A percentile compares a stretch with the other conserved stretches of the same genome.
These are phyloP conservation scores for Beris morrisii DNA, from an alignment of 2,888 invertebrate species.

Conservation along the genomic window DNA sequence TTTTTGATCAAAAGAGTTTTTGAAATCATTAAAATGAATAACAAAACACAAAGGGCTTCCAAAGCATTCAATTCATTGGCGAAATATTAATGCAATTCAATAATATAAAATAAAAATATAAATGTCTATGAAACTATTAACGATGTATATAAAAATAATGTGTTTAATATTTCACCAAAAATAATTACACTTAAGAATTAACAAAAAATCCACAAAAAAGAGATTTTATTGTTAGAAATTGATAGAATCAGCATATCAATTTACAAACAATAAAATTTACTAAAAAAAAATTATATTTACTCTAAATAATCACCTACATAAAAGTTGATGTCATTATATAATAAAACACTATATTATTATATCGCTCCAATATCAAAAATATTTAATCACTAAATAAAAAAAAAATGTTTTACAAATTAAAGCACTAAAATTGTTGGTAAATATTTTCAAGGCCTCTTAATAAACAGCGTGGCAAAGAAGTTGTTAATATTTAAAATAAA, in stretches of 20 bases:
- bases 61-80: constrained; percentile 41
- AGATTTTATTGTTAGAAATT: constrained; percentile 46
- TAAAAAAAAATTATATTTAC: constrained; percentile 37
- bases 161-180: constrained; percentile 32
- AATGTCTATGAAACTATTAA: constrained; percentile 23
- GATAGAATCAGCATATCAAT: constrained; percentile 57
- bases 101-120: constrained; percentile 31
- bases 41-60: constrained; percentile 56
- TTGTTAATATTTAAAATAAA: constrained; percentile 39
- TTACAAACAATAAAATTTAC: constrained; percentile 45
- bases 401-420: background rate
- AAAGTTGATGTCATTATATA: constrained; percentile 24
- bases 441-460: constrained; percentile 39
- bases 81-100: constrained; percentile 37
- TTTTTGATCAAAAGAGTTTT: constrained; percentile 11
- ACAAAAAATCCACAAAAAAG: constrained; percentile 16
- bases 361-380: constrained; percentile 31
- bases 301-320: constrained; percentile 15
- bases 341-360: constrained; percentile 1
- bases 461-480: constrained; percentile 25
- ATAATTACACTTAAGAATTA: constrained; percentile 17
- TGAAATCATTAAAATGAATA: constrained; percentile 41
- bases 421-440: constrained; percentile 43
- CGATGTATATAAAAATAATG: constrained; percentile 23
- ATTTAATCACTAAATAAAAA: constrained; percentile 37